Base-by-base conservation (phyloP, 1,140 invertebrate species). In the Brachionus sp. region DNA sequence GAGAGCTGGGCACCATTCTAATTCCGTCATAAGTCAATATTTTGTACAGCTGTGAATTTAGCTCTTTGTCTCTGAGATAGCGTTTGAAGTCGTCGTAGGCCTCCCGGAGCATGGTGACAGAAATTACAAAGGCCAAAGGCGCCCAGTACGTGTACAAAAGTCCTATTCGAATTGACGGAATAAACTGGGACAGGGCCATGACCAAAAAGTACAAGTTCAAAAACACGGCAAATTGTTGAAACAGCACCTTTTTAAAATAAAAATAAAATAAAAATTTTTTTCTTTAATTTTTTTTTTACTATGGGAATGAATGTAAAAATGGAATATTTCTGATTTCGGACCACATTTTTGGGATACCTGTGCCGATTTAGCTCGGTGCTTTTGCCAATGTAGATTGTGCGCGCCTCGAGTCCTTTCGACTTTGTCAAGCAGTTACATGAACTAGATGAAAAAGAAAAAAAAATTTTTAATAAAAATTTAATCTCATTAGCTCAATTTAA, bases 91-190 rank as follows among this genome's bases (percentile, higher is more conserved):
- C 98, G 91, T 99, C 97, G 19, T 98, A 91, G 4, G 95, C 95
- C 91, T 99, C 98, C 77, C 97, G 92, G 86, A 94, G 94, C 86
- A 99, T 92, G 33, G 97, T 98, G 9, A 99, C 95, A 85, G 93
- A 92, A 66, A 99, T 90, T 25, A 99, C 97, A 91, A 99, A 99
- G 85, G 95, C 93, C 85, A 99, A 88, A 84, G 97, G 97, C 84
- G 95, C 96, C 97, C 97, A 99, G 89, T 98, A 99, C 12, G 97
- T 99, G 88, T 98, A 99, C 5, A 98, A 91, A 88, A 97, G 97
- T 6, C 97, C 97, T 88, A 99, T 97, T 86, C 94, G 91, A 84
- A 99, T 93, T 85, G 95, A 95, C 37, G 95, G 95, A 88, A 99
- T 95, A 88, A 99, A 98, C 88, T 99, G 98, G 86, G 95, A 96